A percentile compares a stretch with the other conserved stretches of the same genome.
Evolutionary conservation across 2,888 invertebrate species (phyloP).

Genomic region (Latrodectus hesperus): DNA sequence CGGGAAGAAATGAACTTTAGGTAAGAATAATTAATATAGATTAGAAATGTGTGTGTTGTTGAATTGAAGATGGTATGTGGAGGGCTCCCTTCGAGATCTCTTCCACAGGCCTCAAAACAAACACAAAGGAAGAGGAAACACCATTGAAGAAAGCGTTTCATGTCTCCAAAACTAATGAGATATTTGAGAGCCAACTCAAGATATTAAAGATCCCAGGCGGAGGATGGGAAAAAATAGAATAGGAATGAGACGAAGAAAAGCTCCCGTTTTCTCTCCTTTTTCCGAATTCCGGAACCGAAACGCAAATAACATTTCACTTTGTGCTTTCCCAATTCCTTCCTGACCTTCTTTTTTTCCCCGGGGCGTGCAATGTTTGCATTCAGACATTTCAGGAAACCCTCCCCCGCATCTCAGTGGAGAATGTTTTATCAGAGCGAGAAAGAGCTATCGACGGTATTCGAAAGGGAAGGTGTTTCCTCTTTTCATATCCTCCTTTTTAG

Average conservation of each 20-base stretch:
- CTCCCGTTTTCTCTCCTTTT: not conserved
- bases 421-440: slow-evolving; percentile 50
- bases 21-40: no score
- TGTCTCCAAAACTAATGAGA: slow-evolving; percentile 43
- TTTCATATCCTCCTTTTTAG: not conserved
- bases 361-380: slow-evolving; percentile 42
- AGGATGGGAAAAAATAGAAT: not conserved
- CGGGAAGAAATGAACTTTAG: no score
- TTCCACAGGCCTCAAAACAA: not conserved
- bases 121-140: slow-evolving; percentile 1
- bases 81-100: no score
- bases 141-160: slow-evolving; percentile 7
- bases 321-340: slow-evolving; percentile 48
- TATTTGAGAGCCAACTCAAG: slow-evolving; percentile 36
- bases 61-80: no score
- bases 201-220: slow-evolving; percentile 41
- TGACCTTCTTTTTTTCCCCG: slow-evolving; percentile 27
- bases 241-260: not conserved
- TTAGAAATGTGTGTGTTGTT: no score
- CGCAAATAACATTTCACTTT: slow-evolving; percentile 62
- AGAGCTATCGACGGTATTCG: not conserved
- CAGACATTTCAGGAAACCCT: slow-evolving; percentile 24
- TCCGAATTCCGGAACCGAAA: slow-evolving; percentile 53
- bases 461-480: not conserved
- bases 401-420: not conserved